Evolutionary conservation across 2,113 vertebrate species (phyloP), one percentile per base, ranked within the genome.

Genomic region (Cynocephalus volans): DNA sequence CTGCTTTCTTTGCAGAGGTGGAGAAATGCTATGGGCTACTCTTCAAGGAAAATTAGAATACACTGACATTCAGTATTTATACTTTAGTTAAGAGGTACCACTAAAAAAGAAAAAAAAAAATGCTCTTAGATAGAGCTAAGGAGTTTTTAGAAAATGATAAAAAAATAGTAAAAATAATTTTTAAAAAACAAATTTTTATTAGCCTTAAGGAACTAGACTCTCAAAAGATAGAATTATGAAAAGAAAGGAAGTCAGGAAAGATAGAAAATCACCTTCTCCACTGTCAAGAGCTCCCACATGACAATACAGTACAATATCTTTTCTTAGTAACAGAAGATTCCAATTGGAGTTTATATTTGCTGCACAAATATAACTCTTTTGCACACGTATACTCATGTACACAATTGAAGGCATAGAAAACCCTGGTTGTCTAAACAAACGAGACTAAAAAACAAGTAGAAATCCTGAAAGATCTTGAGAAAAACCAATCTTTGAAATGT

Each of bases 1-100:
- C 56, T 70, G 28, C 41, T 70, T 72, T 73, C 33, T 95, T 81
- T 92, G 21, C 56, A 85, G 67, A 94, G 12, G 24, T 69, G 8
- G 18, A 48, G 4, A 85, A 92, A 72, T 64, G 1, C 33, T 79
- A 17, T 14, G 1, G 0, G 3, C 21, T 64, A 14, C 23, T 90
- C 26, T 33, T 87, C 58, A 95, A 70, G 52, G 41, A 96, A 93
- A 91, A 60, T 58, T 24, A 69, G 54, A 91, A 62, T 67, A 85
- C 14, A 45, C 26, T n/a, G 1, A 45, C 52, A 80, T 60, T n/a
- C 56, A 82, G 13, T 48, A 81, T 93, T 92, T 76, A 91, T 54
- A 88, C n/a, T 88, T 95, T 15, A 50, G 48, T 13, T 81, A 77
- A 82, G 0, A 88, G 14, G 0, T 2, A 70, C 8, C 18, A 70